Evolutionary conservation across 1,140 invertebrate genomes (phyloP).

Genomic region (Drosophila fuyamai): DNA sequence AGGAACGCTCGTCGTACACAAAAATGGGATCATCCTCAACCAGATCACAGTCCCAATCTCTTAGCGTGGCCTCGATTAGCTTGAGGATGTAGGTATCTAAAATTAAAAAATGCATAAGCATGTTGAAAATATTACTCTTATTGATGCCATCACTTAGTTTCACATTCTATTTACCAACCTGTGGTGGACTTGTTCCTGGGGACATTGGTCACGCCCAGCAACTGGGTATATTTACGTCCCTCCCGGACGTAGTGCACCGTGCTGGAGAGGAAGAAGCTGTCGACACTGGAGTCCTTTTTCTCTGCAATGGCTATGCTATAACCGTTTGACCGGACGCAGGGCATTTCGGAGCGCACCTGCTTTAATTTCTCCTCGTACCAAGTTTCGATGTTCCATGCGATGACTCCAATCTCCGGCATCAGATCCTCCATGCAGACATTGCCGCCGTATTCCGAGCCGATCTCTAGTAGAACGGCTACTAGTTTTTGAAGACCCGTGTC

Average conservation of each 20-base stretch:
- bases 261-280: conserved; percentile 8
- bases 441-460: conserved; percentile 19
- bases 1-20: conserved; percentile 6
- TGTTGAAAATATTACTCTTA: too few relatives aligned
- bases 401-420: background rate
- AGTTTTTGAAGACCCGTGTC: conserved; percentile 22
- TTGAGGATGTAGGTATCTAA: conserved; percentile 6
- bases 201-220: conserved; percentile 10
- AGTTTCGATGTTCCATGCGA: conserved; percentile 2
- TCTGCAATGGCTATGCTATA: conserved; percentile 10
- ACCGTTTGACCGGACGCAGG: background rate
- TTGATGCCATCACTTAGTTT: too few relatives aligned
- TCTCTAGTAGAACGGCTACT: conserved; percentile 9
- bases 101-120: background rate
- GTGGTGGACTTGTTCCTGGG: conserved; percentile 2
- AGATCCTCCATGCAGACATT: conserved; percentile 23
- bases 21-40: conserved; percentile 15
- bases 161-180: background rate
- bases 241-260: conserved; percentile 13
- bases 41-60: conserved; percentile 11
- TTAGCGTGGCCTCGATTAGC: background rate
- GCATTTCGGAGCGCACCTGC: conserved; percentile 2
- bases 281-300: background rate
- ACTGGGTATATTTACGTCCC: conserved; percentile 1
- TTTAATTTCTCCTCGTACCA: conserved; percentile 6